Evolutionary conservation across 2,113 vertebrate genomes (phyloP).

Genomic region (Vulpes lagopus): DNA sequence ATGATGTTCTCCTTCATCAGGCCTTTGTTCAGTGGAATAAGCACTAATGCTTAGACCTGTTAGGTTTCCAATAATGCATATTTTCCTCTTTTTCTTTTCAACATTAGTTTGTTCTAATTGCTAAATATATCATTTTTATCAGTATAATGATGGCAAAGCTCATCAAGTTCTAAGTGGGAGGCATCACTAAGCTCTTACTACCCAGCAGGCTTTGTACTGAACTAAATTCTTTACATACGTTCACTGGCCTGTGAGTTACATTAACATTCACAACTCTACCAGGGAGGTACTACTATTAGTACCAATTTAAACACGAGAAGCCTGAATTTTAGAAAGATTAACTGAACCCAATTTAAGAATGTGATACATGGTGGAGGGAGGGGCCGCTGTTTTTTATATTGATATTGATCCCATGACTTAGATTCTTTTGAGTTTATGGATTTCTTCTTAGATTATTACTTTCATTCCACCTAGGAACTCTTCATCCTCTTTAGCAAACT

Average conservation of each 20-base stretch:
- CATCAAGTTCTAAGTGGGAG: not conserved
- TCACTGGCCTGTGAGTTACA: not conserved
- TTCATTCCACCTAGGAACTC: not conserved
- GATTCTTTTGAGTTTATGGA: not conserved
- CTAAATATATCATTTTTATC: not conserved
- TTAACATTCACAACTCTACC: not conserved
- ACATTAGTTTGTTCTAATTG: not conserved
- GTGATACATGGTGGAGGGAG: not conserved
- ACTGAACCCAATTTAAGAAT: not conserved
- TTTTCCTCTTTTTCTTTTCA: not conserved
- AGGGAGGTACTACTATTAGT: not conserved
- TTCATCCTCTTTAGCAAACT: conserved; percentile 52
- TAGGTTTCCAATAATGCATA: not conserved
- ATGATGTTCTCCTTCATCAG: not conserved
- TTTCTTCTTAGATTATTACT: conserved; percentile 10
- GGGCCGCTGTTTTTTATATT: not conserved
- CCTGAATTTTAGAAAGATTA: not conserved
- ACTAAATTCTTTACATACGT: not conserved
- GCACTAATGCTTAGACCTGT: not conserved
- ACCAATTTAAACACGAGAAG: not conserved
- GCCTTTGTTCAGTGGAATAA: not conserved
- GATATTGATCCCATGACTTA: not conserved
- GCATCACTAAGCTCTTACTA: conserved; percentile 41
- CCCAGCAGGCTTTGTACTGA: not conserved
- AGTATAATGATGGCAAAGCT: not conserved